Conservation (phyloP, 2,888 invertebrate genomes). For the Leptarthrus brevirostris region DNA sequence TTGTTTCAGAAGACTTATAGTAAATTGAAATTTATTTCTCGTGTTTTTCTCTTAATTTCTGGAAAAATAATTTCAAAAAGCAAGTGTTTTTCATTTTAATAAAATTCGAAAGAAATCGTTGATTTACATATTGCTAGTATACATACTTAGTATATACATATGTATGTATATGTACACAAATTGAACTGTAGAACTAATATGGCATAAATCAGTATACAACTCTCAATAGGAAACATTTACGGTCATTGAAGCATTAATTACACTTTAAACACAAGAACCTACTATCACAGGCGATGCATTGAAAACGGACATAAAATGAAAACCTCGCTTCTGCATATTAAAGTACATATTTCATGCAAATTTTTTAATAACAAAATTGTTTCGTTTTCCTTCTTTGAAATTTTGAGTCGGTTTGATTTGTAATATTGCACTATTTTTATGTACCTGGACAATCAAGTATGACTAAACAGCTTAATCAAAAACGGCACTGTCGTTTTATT, state of each 20-base stretch:
- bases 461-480: slow-evolving; percentile 22
- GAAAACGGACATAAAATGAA: slow-evolving; percentile 41
- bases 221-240: slow-evolving; percentile 37
- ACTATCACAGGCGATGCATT: slow-evolving; percentile 55
- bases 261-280: slow-evolving; percentile 51
- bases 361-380: not conserved
- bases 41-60: slow-evolving; percentile 23
- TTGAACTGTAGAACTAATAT: slow-evolving; percentile 12
- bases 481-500: slow-evolving; percentile 29
- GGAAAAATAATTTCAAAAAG: slow-evolving; percentile 34
- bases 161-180: slow-evolving; percentile 3
- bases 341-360: not conserved
- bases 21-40: slow-evolving; percentile 11
- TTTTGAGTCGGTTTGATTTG: no score
- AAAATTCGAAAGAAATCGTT: slow-evolving; percentile 32
- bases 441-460: slow-evolving; percentile 16
- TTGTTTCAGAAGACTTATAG: slow-evolving; percentile 41
- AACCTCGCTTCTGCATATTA: slow-evolving; percentile 9
- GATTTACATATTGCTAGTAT: slow-evolving; percentile 19
- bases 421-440: slow-evolving; percentile 20
- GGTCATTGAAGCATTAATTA: slow-evolving; percentile 38
- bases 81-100: slow-evolving; percentile 14
- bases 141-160: not conserved
- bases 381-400: no score
- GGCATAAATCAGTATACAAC: slow-evolving; percentile 26